Percentiles rank a stretch among this genome's conserved stretches.
Evolutionary conservation across 1,140 invertebrate genomes (phyloP).

Genomic region (Manduca sexta): DNA sequence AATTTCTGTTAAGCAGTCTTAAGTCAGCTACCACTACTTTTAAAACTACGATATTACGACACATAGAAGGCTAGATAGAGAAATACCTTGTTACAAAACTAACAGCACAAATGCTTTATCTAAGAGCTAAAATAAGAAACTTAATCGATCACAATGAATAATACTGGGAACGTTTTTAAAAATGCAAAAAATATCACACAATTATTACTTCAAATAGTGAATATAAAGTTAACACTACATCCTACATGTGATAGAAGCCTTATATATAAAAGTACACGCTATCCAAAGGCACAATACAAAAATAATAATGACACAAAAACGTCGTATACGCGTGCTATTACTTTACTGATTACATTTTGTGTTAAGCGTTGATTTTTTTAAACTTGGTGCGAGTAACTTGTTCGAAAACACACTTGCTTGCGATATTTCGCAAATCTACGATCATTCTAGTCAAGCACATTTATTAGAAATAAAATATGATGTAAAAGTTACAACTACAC

Average conservation of each 20-base stretch:
- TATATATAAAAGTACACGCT: neutral
- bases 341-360: no score
- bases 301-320: neutral
- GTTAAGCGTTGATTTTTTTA: no score
- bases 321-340: no score
- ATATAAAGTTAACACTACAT: neutral
- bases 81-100: neutral
- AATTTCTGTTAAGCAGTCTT: neutral
- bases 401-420: no score
- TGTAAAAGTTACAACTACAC: no score
- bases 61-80: no score
- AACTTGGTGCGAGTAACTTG: no score
- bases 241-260: neutral
- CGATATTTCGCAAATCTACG: no score
- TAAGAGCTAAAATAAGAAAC: neutral
- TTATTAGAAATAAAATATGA: no score
- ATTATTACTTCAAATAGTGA: neutral
- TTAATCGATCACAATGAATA: constrained; percentile 50
- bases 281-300: neutral
- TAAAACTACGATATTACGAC: neutral
- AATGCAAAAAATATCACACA: constrained; percentile 38
- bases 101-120: neutral
- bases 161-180: constrained; percentile 50
- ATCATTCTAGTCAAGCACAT: no score
- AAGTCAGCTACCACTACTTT: neutral